Conservation (phyloP, 1,140 invertebrate genomes). For the Sipha flava region DNA sequence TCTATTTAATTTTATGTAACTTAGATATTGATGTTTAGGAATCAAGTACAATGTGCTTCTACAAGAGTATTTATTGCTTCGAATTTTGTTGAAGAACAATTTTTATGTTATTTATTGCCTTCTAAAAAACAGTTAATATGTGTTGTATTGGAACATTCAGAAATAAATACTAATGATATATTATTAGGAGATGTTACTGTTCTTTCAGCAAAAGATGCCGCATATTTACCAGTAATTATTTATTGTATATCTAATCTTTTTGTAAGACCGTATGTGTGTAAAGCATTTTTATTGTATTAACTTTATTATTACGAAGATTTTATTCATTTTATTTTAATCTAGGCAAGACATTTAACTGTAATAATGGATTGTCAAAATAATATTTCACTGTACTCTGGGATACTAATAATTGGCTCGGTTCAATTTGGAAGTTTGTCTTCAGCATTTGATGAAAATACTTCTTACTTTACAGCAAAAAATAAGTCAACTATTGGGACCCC, state of each 20-base stretch:
- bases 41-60: constrained; percentile 50
- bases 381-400: constrained; percentile 78
- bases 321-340: constrained; percentile 8
- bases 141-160: constrained; percentile 65
- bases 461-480: constrained; percentile 16
- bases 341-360: constrained; percentile 69
- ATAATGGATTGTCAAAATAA: constrained; percentile 67
- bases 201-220: constrained; percentile 74
- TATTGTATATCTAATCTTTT: not conserved
- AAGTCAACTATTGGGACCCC: not conserved
- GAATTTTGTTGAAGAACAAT: constrained; percentile 74
- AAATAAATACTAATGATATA: constrained; percentile 51
- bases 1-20: not conserved
- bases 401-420: constrained; percentile 69
- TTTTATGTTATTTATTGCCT: constrained; percentile 70
- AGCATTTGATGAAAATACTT: constrained; percentile 27
- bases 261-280: not conserved
- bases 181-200: constrained; percentile 65
- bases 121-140: constrained; percentile 59
- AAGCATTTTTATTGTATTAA: not conserved
- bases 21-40: constrained; percentile 40
- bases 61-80: constrained; percentile 69
- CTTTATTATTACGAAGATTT: not conserved
- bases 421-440: constrained; percentile 40
- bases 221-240: constrained; percentile 55